Conservation (phyloP, 2,113 vertebrate species). For the Oncorhynchus gorbuscha region DNA sequence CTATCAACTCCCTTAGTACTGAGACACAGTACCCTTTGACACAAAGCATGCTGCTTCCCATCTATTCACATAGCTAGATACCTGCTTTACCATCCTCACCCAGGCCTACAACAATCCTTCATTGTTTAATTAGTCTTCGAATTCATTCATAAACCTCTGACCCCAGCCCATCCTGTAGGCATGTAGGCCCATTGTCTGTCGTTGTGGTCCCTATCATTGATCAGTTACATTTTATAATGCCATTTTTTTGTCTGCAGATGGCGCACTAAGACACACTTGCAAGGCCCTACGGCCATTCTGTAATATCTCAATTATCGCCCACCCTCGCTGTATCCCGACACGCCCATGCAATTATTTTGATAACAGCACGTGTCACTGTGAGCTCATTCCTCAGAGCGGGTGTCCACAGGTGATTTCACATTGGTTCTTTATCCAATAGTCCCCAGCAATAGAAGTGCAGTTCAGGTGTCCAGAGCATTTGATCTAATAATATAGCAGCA, state of each 20-base stretch:
- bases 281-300: background rate
- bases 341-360: conserved; percentile 72
- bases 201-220: background rate
- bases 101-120: too few relatives aligned
- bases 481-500: background rate
- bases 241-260: conserved; percentile 56
- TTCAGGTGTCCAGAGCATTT: background rate
- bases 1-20: too few relatives aligned
- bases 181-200: too few relatives aligned
- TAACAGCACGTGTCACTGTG: conserved; percentile 65
- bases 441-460: background rate
- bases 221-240: background rate
- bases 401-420: conserved; percentile 44
- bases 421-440: background rate
- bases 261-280: conserved; percentile 45
- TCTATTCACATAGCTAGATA: background rate
- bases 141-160: too few relatives aligned
- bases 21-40: too few relatives aligned
- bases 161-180: background rate
- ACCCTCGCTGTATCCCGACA: conserved; percentile 35
- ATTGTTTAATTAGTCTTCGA: too few relatives aligned
- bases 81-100: background rate
- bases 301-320: conserved; percentile 59
- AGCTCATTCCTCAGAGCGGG: conserved; percentile 33
- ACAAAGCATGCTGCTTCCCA: too few relatives aligned